Percentiles rank a stretch among this genome's conserved stretches.
phyloP scores from a whole-genome alignment of 2,113 vertebrate species.

The Sula dactylatra region DNA sequence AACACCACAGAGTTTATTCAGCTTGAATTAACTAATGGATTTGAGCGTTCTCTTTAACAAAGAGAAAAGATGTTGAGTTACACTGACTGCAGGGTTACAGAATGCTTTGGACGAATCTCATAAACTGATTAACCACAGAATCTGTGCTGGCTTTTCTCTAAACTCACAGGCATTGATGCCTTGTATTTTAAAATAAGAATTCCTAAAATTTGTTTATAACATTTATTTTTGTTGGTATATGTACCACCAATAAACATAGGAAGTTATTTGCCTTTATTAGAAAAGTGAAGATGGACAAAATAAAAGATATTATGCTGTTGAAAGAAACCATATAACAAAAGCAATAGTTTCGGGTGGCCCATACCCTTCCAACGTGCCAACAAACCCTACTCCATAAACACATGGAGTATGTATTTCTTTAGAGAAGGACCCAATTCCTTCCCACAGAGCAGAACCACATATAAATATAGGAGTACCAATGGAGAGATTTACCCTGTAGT shows the following conservation, averaged over 20 bases:
- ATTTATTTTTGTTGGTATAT: background rate
- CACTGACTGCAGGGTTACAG: slow-evolving; percentile 14
- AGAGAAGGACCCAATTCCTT: background rate
- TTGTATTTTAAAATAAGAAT: background rate
- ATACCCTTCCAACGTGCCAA: background rate
- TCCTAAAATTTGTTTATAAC: background rate
- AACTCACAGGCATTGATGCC: background rate
- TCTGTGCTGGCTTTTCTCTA: background rate
- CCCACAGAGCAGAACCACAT: background rate
- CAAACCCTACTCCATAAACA: background rate
- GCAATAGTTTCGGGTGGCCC: background rate
- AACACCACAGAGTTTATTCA: slow-evolving; percentile 59
- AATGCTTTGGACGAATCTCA: background rate
- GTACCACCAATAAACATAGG: background rate
- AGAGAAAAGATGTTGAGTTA: slow-evolving; percentile 26
- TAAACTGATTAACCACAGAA: background rate
- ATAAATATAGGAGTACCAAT: background rate
- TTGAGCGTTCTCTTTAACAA: slow-evolving; percentile 35
- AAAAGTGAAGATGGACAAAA: background rate
- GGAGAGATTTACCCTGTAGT: background rate
- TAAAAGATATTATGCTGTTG: background rate
- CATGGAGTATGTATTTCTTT: rapidly evolving
- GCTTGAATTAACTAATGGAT: slow-evolving; percentile 67
- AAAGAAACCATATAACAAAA: background rate
- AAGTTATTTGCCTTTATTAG: background rate